Percentiles rank a stretch among this genome's conserved stretches.
Evolutionary conservation across 2,113 vertebrate species (phyloP).

Genomic region (Plotosus lineatus): DNA sequence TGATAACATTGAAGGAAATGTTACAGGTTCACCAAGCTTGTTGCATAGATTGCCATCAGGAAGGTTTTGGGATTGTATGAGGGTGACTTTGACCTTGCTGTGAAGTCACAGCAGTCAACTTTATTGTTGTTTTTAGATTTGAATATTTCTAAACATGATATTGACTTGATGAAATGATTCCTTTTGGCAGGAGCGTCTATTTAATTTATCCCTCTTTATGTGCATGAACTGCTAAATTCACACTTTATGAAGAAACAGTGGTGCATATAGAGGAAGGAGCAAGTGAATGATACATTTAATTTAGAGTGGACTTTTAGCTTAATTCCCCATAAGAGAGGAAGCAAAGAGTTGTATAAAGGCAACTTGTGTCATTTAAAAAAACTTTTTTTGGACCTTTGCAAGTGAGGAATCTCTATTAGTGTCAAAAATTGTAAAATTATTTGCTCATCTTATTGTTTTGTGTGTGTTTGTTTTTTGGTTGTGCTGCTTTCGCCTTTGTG

Average conservation of each 20-base stretch:
- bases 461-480: slow-evolving; percentile 23
- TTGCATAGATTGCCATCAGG: no score
- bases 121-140: no score
- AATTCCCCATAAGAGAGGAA: slow-evolving; percentile 40
- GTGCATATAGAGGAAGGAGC: slow-evolving; percentile 59
- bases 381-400: not conserved
- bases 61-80: no score
- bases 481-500: not conserved
- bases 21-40: no score
- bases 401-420: not conserved
- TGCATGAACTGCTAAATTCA: slow-evolving; percentile 37
- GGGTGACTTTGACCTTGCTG: no score
- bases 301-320: slow-evolving; percentile 50
- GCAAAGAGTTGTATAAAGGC: slow-evolving; percentile 44
- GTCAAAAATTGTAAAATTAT: not conserved
- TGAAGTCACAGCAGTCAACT: no score
- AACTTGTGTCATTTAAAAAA: not conserved
- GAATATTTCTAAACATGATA: no score
- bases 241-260: slow-evolving; percentile 37
- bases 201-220: slow-evolving; percentile 62
- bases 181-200: no score
- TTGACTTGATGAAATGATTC: no score
- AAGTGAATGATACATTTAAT: slow-evolving; percentile 63
- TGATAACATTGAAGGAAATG: no score
- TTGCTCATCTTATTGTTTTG: no score